A percentile compares a stretch with the other conserved stretches of the same genome.
phyloP scores from a whole-genome alignment of 2,797 vertebrate species.

The Parauchenoglanis punctatus region DNA sequence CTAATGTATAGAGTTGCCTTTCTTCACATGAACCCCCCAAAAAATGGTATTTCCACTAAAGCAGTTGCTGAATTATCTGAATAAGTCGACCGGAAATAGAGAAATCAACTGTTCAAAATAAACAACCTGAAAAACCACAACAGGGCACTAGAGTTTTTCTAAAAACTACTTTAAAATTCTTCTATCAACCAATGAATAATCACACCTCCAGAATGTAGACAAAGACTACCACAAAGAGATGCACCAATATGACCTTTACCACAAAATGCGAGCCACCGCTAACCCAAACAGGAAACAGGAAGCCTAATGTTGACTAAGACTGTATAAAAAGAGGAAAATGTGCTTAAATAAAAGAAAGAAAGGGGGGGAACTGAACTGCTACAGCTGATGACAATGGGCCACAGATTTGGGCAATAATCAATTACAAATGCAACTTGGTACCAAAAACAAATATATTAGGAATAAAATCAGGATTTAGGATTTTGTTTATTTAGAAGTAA shows the following conservation, averaged over 20 bases:
- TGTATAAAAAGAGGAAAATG: neutral
- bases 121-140: neutral
- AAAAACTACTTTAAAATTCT: neutral
- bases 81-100: neutral
- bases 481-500: neutral
- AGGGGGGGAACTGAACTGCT: neutral
- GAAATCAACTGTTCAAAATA: neutral
- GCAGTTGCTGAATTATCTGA: neutral
- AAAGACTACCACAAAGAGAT: neutral
- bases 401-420: neutral
- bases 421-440: neutral
- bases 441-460: neutral
- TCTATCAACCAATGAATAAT: neutral
- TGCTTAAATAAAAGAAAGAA: neutral
- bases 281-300: slow-evolving; percentile 3
- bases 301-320: neutral
- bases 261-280: neutral
- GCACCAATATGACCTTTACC: neutral
- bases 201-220: neutral
- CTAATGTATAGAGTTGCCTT: neutral
- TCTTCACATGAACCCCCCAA: neutral
- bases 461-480: neutral
- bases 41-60: neutral
- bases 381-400: neutral
- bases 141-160: neutral